Percentiles rank a stretch among this genome's conserved stretches.
These are phyloP conservation scores for Acromyrmex echinatior DNA, from an alignment of 1,140 invertebrate genomes.

Conservation along the genomic window DNA sequence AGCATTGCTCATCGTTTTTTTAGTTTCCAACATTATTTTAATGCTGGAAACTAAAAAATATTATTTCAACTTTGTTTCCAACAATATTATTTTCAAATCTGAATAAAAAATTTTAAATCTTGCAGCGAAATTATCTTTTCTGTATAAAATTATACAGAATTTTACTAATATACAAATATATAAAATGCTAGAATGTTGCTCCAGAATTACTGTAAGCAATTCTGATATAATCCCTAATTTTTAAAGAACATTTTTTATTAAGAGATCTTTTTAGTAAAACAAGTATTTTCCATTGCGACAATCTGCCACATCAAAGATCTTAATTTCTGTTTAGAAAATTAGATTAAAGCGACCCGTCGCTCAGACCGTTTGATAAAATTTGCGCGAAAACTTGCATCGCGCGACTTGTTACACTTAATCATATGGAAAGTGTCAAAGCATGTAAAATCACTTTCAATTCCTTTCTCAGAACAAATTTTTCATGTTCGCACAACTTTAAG, in stretches of 20 bases:
- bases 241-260: neutral
- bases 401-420: conserved; percentile 36
- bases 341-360: neutral
- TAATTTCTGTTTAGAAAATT: neutral
- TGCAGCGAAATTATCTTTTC: too few species aligned
- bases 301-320: neutral
- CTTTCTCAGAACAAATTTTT: conserved; percentile 39
- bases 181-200: neutral
- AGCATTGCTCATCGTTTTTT: too few species aligned
- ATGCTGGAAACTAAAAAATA: too few species aligned
- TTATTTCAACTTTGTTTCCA: too few species aligned
- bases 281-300: neutral
- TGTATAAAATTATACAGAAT: neutral
- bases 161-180: neutral
- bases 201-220: neutral
- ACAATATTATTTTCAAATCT: too few species aligned
- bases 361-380: conserved; percentile 29
- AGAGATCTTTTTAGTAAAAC: neutral
- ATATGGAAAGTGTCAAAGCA: conserved; percentile 31
- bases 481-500: conserved; percentile 6
- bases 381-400: neutral
- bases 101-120: too few species aligned
- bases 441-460: conserved; percentile 60
- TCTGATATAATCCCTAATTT: neutral
- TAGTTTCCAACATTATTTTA: too few species aligned